Conservation (phyloP, 2,113 vertebrate genomes). For the Casuarius casuarius region DNA sequence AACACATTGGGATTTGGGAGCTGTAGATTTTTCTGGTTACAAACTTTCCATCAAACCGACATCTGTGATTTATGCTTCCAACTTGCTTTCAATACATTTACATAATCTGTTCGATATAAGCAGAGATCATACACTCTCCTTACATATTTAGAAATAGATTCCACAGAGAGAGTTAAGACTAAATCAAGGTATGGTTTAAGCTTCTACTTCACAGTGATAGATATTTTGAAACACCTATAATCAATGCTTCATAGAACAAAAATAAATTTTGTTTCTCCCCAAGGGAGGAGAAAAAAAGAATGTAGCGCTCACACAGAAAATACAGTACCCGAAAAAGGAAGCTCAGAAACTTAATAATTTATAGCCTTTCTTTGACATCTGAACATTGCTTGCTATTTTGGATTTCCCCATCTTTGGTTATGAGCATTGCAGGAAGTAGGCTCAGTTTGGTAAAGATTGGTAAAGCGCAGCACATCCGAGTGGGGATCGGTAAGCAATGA, state of each 20-base stretch:
- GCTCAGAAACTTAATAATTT: background rate
- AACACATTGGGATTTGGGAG: conserved; percentile 80
- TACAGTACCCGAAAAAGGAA: background rate
- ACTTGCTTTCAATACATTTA: conserved; percentile 81
- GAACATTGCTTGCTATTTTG: background rate
- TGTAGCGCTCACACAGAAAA: background rate
- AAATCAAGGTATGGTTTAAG: conserved; percentile 62
- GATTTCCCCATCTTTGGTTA: background rate
- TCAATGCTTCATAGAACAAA: conserved; percentile 23
- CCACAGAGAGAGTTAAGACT: conserved; percentile 64
- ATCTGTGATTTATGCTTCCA: conserved; percentile 84
- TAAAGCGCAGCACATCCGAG: background rate
- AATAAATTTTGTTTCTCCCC: background rate
- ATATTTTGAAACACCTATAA: conserved; percentile 24
- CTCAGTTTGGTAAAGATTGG: background rate
- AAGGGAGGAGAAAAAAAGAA: background rate
- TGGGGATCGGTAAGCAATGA: background rate
- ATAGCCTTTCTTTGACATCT: background rate
- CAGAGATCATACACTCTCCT: conserved; percentile 70
- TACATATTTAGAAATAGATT: conserved; percentile 67
- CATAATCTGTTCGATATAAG: conserved; percentile 80
- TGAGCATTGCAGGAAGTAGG: background rate
- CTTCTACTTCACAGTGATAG: conserved; percentile 28
- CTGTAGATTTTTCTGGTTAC: conserved; percentile 79
- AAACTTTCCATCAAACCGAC: conserved; percentile 81